A percentile compares a stretch with the other conserved stretches of the same genome.
Evolutionary conservation across 2,888 invertebrate species (phyloP).

Genomic region (Trichopoda pennipes): DNA sequence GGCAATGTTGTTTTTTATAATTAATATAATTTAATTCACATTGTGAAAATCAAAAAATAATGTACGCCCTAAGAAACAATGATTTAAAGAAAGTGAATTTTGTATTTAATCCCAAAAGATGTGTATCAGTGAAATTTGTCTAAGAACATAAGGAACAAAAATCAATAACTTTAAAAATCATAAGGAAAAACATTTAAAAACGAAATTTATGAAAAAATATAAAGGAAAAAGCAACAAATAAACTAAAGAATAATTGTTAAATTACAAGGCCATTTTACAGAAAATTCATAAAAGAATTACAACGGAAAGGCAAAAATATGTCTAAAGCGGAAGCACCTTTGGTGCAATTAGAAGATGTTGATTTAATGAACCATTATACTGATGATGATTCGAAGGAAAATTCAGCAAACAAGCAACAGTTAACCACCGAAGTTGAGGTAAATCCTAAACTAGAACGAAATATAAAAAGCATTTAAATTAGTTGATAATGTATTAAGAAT

Average conservation of each 20-base stretch:
- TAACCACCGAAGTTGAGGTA: slow-evolving; percentile 68
- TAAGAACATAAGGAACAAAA: slow-evolving; percentile 58
- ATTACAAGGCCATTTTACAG: slow-evolving; percentile 42
- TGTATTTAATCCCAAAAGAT: slow-evolving; percentile 20
- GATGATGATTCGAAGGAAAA: slow-evolving; percentile 72
- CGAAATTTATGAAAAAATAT: slow-evolving; percentile 14
- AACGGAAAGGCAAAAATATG: slow-evolving; percentile 76
- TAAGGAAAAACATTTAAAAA: slow-evolving; percentile 10
- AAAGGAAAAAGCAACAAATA: slow-evolving; percentile 22
- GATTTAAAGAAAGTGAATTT: slow-evolving; percentile 10
- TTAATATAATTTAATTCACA: slow-evolving; percentile 42
- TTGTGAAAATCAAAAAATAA: slow-evolving; percentile 25
- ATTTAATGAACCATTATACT: slow-evolving; percentile 77
- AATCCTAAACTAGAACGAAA: background rate
- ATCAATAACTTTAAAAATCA: slow-evolving; percentile 52
- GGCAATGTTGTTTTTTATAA: slow-evolving; percentile 48
- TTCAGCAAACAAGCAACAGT: slow-evolving; percentile 72
- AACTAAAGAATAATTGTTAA: slow-evolving; percentile 43
- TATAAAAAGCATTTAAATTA: background rate
- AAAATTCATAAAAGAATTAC: slow-evolving; percentile 1
- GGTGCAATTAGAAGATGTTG: slow-evolving; percentile 84
- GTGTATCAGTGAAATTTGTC: background rate
- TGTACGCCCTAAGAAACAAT: slow-evolving; percentile 17
- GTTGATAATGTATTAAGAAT: background rate
- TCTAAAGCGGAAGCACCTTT: slow-evolving; percentile 85